Base-by-base conservation (phyloP, 1,140 invertebrate species). In the Sminthurinus signatus region DNA sequence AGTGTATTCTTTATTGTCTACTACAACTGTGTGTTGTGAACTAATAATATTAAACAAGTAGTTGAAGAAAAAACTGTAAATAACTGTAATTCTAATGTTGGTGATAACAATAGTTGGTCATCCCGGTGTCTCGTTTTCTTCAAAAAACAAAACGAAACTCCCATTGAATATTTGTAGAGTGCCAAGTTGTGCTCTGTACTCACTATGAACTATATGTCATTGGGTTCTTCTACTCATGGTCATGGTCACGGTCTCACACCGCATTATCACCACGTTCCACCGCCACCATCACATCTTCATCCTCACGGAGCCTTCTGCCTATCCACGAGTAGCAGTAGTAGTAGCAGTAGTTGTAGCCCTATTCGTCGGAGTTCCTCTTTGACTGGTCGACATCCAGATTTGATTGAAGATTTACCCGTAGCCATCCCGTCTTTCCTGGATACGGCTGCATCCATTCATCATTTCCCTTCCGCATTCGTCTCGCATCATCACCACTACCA, bases 141-240 rank as follows among this genome's bases (percentile, higher is more conserved):
- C n/a, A n/a, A n/a, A n/a, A n/a, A n/a, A n/a, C n/a, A n/a, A n/a
- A n/a, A n/a, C n/a, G n/a, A n/a, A n/a, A n/a, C n/a, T n/a, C n/a
- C n/a, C n/a, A n/a, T n/a, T n/a, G n/a, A n/a, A n/a, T n/a, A n/a
- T n/a, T n/a, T n/a, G 5, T 36, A 15, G 32, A 36, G 32, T 36
- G 32, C 15, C 32, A 36, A 15, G 15, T 36, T 36, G 32, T 36
- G 32, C 32, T 15, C 32, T 36, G 5, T 5, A 36, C 63, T 29
- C 64, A 65, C 48, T 60, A 65, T 65, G 64, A 65, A 65, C 64
- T 65, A 60, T 60, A 65, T 65, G 64, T 36, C 64, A 43, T 54
- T 65, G 39, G 56, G 51, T 25, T 60, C 62, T 10, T 58, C 64
- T 17, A 55, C 57, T 42, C 64, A 60, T 55, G 57, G 57, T 43